Percentiles rank a stretch among this genome's conserved stretches.
Conservation (phyloP, 2,888 invertebrate species). For the Perdita meconis region DNA sequence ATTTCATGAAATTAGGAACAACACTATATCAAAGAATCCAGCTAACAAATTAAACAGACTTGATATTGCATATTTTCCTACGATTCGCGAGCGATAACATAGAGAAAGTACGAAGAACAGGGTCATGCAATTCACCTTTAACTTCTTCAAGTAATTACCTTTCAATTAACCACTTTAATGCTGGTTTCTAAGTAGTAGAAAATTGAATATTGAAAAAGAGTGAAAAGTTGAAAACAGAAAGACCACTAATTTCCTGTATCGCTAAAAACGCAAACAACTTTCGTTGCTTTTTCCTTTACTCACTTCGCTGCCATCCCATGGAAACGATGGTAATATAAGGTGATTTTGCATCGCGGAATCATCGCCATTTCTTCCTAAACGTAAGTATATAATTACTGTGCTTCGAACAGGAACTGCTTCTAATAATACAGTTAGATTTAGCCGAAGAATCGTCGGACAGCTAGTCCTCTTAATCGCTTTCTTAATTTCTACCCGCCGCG, state of each 20-base stretch:
- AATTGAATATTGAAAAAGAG: neutral
- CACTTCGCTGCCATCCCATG: neutral
- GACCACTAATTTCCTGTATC: neutral
- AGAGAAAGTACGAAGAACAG: too few relatives aligned
- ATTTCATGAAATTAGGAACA: too few relatives aligned
- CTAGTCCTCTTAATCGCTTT: constrained; percentile 25
- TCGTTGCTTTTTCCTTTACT: neutral
- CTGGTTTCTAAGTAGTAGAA: too few relatives aligned
- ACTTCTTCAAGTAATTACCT: too few relatives aligned
- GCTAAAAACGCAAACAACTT: neutral
- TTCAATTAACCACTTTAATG: too few relatives aligned
- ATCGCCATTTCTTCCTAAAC: neutral
- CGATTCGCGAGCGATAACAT: too few relatives aligned
- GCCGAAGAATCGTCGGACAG: neutral
- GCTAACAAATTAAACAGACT: too few relatives aligned
- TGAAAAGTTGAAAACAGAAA: neutral
- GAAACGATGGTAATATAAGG: neutral
- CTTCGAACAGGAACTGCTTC: constrained; percentile 49
- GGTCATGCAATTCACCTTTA: too few relatives aligned
- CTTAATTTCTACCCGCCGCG: constrained; percentile 28
- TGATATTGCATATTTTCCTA: too few relatives aligned
- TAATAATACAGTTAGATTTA: constrained; percentile 25
- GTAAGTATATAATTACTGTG: constrained; percentile 24
- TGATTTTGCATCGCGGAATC: constrained; percentile 15
- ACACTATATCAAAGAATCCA: too few relatives aligned